Percentiles rank a stretch among this genome's conserved stretches.
These are phyloP conservation scores for Astreopora myriophthalma DNA, from an alignment of 64 coral and sea anemone species.

Conservation along the genomic window DNA sequence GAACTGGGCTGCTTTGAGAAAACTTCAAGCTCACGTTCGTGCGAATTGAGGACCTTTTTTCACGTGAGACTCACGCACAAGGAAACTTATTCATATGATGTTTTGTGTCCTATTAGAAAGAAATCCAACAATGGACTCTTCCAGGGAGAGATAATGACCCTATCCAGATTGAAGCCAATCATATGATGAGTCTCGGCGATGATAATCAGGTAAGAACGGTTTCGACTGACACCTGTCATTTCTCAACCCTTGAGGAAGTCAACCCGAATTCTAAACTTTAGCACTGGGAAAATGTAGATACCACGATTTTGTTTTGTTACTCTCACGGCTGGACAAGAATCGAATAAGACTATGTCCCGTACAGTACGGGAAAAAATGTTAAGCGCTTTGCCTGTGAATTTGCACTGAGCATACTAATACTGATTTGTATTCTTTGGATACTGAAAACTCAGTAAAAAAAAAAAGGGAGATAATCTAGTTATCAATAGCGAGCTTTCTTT, in stretches of 20 bases:
- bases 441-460: too few relatives aligned
- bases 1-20: too few relatives aligned
- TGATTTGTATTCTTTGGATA: too few relatives aligned
- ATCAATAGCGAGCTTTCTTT: too few relatives aligned
- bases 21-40: not conserved
- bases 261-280: not conserved
- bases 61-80: not conserved
- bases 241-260: not conserved
- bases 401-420: too few relatives aligned
- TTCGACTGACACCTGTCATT: not conserved
- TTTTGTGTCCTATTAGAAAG: conserved; percentile 27
- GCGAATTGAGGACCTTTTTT: not conserved
- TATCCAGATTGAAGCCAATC: conserved; percentile 57
- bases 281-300: too few relatives aligned
- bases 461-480: too few relatives aligned
- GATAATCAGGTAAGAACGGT: conserved; percentile 57
- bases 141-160: conserved; percentile 69
- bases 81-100: not conserved
- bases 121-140: conserved; percentile 72
- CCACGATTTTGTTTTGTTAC: too few relatives aligned
- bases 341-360: too few relatives aligned
- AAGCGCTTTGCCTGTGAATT: too few relatives aligned
- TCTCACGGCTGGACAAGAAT: too few relatives aligned
- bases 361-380: too few relatives aligned
- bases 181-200: conserved; percentile 82